Evolutionary conservation across 2,888 invertebrate species (phyloP).

Genomic region (Acronicta leporina): DNA sequence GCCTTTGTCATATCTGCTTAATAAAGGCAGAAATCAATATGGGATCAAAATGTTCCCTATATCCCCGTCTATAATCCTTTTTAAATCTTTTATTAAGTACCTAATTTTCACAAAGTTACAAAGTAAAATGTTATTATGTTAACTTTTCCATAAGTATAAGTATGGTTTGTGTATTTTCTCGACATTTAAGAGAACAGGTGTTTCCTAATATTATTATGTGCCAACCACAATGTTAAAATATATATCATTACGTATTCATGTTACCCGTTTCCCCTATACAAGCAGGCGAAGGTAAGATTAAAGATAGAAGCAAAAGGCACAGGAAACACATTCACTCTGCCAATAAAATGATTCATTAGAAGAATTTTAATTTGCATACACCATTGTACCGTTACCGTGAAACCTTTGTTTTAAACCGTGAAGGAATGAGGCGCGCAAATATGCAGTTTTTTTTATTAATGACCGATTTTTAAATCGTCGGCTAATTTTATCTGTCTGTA

Average conservation of each 20-base stretch:
- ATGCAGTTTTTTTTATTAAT: conserved; percentile 25
- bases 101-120: no score
- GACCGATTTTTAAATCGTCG: not conserved
- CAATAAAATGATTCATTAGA: conserved; percentile 53
- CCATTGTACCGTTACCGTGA: conserved; percentile 45
- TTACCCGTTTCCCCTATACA: conserved; percentile 13
- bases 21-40: no score
- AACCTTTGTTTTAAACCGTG: conserved; percentile 50
- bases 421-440: conserved; percentile 30
- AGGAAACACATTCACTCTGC: conserved; percentile 54
- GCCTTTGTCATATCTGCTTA: no score
- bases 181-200: not conserved
- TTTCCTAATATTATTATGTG: not conserved
- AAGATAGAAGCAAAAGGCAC: conserved; percentile 39
- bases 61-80: no score
- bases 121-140: no score
- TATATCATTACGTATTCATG: not conserved
- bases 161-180: no score
- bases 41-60: no score
- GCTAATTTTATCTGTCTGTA: not conserved
- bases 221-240: conserved; percentile 1
- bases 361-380: conserved; percentile 54
- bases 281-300: conserved; percentile 40
- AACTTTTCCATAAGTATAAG: no score
- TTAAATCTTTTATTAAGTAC: no score